Percentiles rank a stretch among this genome's conserved stretches.
phyloP scores from a whole-genome alignment of 1,140 invertebrate genomes.

The Aethina tumida region DNA sequence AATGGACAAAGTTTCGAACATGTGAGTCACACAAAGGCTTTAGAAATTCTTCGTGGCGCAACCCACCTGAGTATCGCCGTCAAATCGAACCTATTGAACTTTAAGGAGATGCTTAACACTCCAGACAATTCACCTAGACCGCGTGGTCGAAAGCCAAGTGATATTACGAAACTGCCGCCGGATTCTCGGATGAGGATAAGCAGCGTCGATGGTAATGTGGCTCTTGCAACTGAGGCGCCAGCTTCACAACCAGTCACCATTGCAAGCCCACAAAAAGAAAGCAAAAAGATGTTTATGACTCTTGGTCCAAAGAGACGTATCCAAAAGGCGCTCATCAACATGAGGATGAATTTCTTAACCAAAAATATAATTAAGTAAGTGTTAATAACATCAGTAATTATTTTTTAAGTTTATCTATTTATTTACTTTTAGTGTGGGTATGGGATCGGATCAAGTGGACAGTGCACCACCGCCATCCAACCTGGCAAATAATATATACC shows the following conservation, averaged over 20 bases:
- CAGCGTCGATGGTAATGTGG: constrained; percentile 46
- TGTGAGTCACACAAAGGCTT: constrained; percentile 77
- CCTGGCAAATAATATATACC: constrained; percentile 47
- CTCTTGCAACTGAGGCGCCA: constrained; percentile 26
- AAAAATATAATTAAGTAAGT: constrained; percentile 69
- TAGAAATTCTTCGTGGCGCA: constrained; percentile 85
- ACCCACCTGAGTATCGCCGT: constrained; percentile 95
- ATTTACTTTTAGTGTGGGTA: constrained; percentile 21
- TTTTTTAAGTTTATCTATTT: not conserved
- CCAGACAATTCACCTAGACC: constrained; percentile 72
- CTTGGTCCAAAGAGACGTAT: constrained; percentile 72
- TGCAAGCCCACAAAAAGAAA: constrained; percentile 34
- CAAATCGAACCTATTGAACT: constrained; percentile 87
- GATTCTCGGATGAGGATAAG: constrained; percentile 55
- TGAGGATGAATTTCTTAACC: constrained; percentile 83
- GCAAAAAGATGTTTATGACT: constrained; percentile 67
- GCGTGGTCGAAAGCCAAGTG: constrained; percentile 44
- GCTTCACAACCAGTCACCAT: constrained; percentile 34
- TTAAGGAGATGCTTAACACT: constrained; percentile 77
- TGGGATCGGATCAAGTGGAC: constrained; percentile 33
- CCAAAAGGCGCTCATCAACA: constrained; percentile 82
- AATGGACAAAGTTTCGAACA: constrained; percentile 94
- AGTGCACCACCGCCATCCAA: constrained; percentile 30
- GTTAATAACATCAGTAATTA: constrained; percentile 10
- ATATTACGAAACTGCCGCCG: constrained; percentile 50